Percentiles rank a stretch among this genome's conserved stretches.
Conservation (phyloP, 2,888 invertebrate genomes). For the Pseudanteris insignis region DNA sequence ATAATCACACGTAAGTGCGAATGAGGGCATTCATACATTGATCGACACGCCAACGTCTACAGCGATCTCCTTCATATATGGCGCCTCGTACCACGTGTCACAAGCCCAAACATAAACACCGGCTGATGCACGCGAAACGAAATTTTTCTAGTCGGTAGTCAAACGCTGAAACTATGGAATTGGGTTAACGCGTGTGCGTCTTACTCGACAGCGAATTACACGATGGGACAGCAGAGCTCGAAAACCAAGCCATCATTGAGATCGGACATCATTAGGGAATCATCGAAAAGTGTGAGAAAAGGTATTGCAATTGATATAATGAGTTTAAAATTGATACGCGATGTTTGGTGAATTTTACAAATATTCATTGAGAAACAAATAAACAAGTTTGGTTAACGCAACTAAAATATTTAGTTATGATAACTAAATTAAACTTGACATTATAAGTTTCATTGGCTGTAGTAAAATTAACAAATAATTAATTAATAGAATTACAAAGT, state of each 20-base stretch:
- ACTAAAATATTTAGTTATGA: too few species aligned
- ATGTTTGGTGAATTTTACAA: too few species aligned
- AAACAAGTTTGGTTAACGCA: too few species aligned
- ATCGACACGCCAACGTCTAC: slow-evolving; percentile 19
- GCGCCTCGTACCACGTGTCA: slow-evolving; percentile 39
- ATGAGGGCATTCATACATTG: slow-evolving; percentile 26
- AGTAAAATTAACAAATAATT: too few species aligned
- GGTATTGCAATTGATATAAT: too few species aligned
- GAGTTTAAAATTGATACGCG: too few species aligned
- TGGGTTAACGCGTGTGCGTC: slow-evolving; percentile 35
- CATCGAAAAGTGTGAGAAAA: slow-evolving; percentile 62
- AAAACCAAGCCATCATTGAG: slow-evolving; percentile 57
- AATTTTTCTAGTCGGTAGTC: slow-evolving; percentile 23
- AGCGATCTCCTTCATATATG: slow-evolving; percentile 40
- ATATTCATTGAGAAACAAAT: too few species aligned
- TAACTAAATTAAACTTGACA: too few species aligned
- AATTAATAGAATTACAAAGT: too few species aligned
- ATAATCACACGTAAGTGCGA: slow-evolving; percentile 6
- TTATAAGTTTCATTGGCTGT: too few species aligned
- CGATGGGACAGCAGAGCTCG: slow-evolving; percentile 64
- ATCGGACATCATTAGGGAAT: slow-evolving; percentile 61
- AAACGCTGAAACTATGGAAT: slow-evolving; percentile 17
- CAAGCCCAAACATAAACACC: slow-evolving; percentile 31
- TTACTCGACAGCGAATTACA: slow-evolving; percentile 20
- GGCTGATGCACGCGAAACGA: slow-evolving; percentile 17